These are phyloP conservation scores for Spodoptera exigua DNA, from an alignment of 2,888 invertebrate species.

Conservation along the genomic window DNA sequence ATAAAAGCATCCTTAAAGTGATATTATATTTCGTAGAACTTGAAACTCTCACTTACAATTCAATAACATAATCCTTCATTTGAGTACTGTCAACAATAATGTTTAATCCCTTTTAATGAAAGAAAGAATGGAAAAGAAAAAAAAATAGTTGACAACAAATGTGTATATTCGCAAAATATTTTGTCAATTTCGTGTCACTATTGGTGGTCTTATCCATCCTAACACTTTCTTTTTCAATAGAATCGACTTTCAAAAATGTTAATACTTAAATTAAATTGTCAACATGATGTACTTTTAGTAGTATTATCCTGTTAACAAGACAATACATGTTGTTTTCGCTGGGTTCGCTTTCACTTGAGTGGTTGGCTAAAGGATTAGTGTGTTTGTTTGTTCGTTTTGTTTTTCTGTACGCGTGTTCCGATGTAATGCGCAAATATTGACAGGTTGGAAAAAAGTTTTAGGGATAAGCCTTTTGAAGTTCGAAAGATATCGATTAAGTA, in stretches of 20 bases:
- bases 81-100: slow-evolving; percentile 54
- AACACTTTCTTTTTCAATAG: slow-evolving; percentile 76
- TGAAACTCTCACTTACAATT: slow-evolving; percentile 60
- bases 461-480: too few species aligned
- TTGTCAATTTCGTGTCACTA: slow-evolving; percentile 83
- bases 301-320: slow-evolving; percentile 69
- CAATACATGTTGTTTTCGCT: slow-evolving; percentile 69
- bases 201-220: slow-evolving; percentile 81
- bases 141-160: slow-evolving; percentile 72
- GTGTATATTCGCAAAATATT: slow-evolving; percentile 79
- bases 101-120: slow-evolving; percentile 71
- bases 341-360: slow-evolving; percentile 67
- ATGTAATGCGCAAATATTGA: slow-evolving; percentile 28
- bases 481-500: too few species aligned
- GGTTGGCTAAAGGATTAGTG: slow-evolving; percentile 38
- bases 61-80: slow-evolving; percentile 55
- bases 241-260: slow-evolving; percentile 66
- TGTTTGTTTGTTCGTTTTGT: slow-evolving; percentile 27
- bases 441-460: slow-evolving; percentile 13
- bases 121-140: slow-evolving; percentile 29
- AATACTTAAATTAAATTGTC: slow-evolving; percentile 78
- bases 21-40: slow-evolving; percentile 34
- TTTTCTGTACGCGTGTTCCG: slow-evolving; percentile 17
- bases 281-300: slow-evolving; percentile 76
- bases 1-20: slow-evolving; percentile 36